A percentile compares a stretch with the other conserved stretches of the same genome.
These are phyloP conservation scores for Saxicola maurus DNA, from an alignment of 2,797 vertebrate genomes.

Conservation along the genomic window DNA sequence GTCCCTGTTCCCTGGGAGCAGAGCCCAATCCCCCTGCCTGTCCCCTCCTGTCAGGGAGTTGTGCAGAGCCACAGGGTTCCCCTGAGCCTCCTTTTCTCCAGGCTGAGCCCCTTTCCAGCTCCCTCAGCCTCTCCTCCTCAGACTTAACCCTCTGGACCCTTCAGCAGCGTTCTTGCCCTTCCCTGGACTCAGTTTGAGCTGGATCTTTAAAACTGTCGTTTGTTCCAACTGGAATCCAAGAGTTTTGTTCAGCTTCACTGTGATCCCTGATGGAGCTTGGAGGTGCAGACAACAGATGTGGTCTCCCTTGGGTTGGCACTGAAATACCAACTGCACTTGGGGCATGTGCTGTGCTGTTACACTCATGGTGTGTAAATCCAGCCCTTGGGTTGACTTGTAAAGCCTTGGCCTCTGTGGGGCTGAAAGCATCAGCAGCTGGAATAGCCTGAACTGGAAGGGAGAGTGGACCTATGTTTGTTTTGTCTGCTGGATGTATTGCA, in stretches of 20 bases:
- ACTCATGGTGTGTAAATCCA: neutral
- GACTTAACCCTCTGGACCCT: neutral
- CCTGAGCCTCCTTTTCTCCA: neutral
- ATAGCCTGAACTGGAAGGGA: neutral
- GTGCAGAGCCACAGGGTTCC: neutral
- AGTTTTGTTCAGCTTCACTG: neutral
- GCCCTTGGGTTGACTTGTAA: fast-evolving
- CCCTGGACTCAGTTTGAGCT: neutral
- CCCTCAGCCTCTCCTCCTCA: neutral
- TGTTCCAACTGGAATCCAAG: fast-evolving
- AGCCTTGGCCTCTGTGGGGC: neutral
- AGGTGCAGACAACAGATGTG: neutral
- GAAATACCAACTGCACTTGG: neutral
- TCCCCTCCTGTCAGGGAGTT: neutral
- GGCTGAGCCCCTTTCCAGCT: neutral
- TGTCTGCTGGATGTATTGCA: neutral
- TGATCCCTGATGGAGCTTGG: neutral
- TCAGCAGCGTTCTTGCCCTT: neutral
- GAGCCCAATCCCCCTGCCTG: fast-evolving
- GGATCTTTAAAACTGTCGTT: neutral
- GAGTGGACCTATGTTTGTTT: neutral
- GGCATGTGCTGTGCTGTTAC: neutral
- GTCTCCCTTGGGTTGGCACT: neutral
- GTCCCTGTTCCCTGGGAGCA: neutral
- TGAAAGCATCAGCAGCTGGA: neutral